phyloP scores from a whole-genome alignment of 23 tunicate species.

The Halocynthia roretzi region DNA sequence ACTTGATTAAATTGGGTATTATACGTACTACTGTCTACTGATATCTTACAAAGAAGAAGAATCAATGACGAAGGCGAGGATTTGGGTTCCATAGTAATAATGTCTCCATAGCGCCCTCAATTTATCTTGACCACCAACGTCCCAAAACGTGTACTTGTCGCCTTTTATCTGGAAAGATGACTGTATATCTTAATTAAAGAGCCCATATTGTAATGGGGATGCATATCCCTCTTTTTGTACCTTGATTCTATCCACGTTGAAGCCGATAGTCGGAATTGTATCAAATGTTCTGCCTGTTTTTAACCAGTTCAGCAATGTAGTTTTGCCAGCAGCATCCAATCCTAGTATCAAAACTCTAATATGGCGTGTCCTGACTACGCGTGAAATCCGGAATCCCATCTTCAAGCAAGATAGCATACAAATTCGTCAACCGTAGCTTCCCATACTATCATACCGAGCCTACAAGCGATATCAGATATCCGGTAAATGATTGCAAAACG shows the following conservation, averaged over 20 bases:
- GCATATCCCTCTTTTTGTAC: background rate
- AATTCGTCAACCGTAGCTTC: no score
- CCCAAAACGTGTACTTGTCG: slow-evolving; percentile 57
- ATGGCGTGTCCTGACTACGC: slow-evolving; percentile 8
- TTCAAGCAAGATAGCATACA: background rate
- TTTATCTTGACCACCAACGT: slow-evolving; percentile 90
- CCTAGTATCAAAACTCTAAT: slow-evolving; percentile 59
- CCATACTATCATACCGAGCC: no score
- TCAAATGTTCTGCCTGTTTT: slow-evolving; percentile 40
- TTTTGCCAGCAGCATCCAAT: slow-evolving; percentile 86
- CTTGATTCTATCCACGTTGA: slow-evolving; percentile 61
- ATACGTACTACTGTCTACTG: no score
- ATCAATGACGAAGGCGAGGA: slow-evolving; percentile 64
- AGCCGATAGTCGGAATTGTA: slow-evolving; percentile 83
- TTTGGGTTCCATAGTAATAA: slow-evolving; percentile 48
- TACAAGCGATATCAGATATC: no score
- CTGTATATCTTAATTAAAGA: background rate
- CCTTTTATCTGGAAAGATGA: slow-evolving; percentile 25
- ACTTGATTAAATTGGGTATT: no score
- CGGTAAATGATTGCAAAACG: no score
- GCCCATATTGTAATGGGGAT: background rate
- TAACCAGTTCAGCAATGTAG: slow-evolving; percentile 54
- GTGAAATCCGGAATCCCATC: slow-evolving; percentile 2
- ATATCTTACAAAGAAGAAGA: slow-evolving; percentile 54
- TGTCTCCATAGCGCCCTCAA: slow-evolving; percentile 63